phyloP scores from a whole-genome alignment of 2,888 invertebrate species.

The Apotomis turbidana region DNA sequence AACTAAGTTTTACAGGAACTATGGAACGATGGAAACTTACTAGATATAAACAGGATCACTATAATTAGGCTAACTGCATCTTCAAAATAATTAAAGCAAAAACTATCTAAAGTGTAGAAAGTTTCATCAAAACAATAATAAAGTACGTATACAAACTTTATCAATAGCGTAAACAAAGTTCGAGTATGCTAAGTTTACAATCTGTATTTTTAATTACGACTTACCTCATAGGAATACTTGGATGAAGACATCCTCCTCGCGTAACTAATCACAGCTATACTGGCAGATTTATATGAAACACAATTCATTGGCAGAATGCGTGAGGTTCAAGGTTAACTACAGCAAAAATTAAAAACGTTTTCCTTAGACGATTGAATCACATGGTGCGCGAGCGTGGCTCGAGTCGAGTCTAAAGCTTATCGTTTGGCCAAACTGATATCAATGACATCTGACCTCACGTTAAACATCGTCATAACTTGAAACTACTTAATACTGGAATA shows the following conservation, averaged over 20 bases:
- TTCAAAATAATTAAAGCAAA: no score
- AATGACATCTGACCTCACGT: conserved; percentile 69
- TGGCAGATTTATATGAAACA: conserved; percentile 54
- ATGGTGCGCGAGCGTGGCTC: conserved; percentile 45
- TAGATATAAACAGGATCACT: no score
- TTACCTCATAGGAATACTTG: conserved; percentile 69
- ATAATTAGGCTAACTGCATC: no score
- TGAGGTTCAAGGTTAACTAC: conserved; percentile 32
- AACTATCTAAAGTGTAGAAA: no score
- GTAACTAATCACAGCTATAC: conserved; percentile 58
- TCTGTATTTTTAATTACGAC: conserved; percentile 20
- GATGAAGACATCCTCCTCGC: conserved; percentile 65
- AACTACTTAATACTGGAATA: conserved; percentile 51
- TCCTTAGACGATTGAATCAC: conserved; percentile 43
- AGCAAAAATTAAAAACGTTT: conserved; percentile 11
- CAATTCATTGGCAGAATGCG: conserved; percentile 61
- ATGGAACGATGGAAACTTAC: no score
- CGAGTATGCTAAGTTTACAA: neutral
- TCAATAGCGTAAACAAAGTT: no score
- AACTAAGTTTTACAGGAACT: no score
- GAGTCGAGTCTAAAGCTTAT: conserved; percentile 52
- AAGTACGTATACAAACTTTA: no score
- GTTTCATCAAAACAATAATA: no score
- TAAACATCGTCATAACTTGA: conserved; percentile 53
- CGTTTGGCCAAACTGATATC: conserved; percentile 61